These are phyloP conservation scores for Petrocephalus zakoni DNA, from an alignment of 2,113 vertebrate species.

Conservation along the genomic window DNA sequence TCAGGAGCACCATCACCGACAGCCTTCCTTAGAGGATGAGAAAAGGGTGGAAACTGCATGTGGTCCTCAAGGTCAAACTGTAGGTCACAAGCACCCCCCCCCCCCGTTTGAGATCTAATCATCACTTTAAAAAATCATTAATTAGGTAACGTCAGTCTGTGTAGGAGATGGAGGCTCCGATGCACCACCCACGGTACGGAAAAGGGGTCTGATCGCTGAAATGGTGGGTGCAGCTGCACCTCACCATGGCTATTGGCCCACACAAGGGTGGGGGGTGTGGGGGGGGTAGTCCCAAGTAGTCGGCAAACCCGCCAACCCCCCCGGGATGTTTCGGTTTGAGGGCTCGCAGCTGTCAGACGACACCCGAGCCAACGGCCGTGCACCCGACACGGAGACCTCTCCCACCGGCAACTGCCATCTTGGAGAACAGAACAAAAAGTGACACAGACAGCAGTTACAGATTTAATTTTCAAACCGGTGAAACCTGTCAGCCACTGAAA, in stretches of 20 bases:
- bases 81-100: background rate
- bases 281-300: background rate
- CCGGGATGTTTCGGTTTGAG: conserved; percentile 22
- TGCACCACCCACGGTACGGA: background rate
- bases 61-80: background rate
- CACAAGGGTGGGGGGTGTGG: background rate
- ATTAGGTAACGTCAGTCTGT: background rate
- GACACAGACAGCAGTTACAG: background rate
- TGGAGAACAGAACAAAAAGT: background rate
- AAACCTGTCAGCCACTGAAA: background rate
- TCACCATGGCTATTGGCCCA: background rate
- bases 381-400: conserved; percentile 19
- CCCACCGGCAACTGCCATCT: background rate
- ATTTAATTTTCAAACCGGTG: background rate
- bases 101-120: background rate
- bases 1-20: background rate
- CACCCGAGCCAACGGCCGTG: conserved; percentile 21
- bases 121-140: background rate
- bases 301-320: background rate
- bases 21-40: background rate
- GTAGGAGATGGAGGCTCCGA: background rate
- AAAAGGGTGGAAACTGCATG: background rate
- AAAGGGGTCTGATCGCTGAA: background rate
- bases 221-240: background rate
- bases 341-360: conserved; percentile 18